Percentiles rank a stretch among this genome's conserved stretches.
These are phyloP conservation scores for Phodopus roborovskii DNA, from an alignment of 2,113 vertebrate genomes.

Conservation along the genomic window DNA sequence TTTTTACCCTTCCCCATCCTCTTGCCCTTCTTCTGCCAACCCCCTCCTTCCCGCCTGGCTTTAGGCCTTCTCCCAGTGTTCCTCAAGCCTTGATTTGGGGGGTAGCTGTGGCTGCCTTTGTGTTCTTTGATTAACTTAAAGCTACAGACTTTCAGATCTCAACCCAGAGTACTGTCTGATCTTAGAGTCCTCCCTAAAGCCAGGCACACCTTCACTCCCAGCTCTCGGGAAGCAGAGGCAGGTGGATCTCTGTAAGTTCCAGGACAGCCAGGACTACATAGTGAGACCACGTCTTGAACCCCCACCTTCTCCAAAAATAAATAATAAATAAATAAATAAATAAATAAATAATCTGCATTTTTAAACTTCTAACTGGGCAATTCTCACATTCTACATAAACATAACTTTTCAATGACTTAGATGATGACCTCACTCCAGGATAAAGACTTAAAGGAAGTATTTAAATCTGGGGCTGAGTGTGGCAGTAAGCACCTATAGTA, in stretches of 20 bases:
- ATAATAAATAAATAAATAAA: too few relatives aligned
- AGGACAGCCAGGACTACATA: background rate
- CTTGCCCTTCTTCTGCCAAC: background rate
- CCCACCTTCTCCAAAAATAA: background rate
- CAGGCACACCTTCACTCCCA: background rate
- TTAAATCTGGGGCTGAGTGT: background rate
- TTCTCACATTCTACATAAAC: constrained; percentile 23
- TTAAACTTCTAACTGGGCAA: background rate
- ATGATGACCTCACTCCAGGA: background rate
- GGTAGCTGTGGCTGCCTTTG: background rate
- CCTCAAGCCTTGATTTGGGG: background rate
- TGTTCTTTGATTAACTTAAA: background rate
- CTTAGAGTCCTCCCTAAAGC: constrained; percentile 20
- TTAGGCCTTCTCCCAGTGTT: background rate
- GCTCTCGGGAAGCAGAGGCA: background rate
- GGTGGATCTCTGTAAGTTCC: background rate
- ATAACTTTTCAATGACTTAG: constrained; percentile 25
- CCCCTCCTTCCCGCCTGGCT: background rate
- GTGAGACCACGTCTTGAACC: background rate
- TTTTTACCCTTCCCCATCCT: background rate
- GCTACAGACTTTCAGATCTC: constrained; percentile 11
- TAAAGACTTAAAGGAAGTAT: background rate
- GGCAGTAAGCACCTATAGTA: background rate
- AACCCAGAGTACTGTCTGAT: background rate
- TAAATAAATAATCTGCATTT: background rate